Conservation (phyloP, 2,113 vertebrate genomes). For the Corythoichthys intestinalis region DNA sequence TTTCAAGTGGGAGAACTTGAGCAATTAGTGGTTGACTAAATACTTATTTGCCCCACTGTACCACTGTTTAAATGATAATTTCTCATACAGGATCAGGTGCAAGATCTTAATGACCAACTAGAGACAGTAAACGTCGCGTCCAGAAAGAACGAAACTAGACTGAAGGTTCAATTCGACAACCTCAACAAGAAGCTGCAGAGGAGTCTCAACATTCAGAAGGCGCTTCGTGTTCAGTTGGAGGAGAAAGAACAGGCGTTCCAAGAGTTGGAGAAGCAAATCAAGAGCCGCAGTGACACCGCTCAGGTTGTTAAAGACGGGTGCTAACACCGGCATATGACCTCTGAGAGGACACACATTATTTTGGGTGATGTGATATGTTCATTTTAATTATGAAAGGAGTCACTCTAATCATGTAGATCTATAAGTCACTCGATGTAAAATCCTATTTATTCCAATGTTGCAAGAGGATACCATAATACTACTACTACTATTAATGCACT, state of each 20-base stretch:
- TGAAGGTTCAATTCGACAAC: constrained; percentile 75
- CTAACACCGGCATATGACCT: not conserved
- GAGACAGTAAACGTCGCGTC: constrained; percentile 77
- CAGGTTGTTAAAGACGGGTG: constrained; percentile 73
- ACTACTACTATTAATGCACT: no score
- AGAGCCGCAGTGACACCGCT: constrained; percentile 75
- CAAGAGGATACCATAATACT: no score
- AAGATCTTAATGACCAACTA: constrained; percentile 83
- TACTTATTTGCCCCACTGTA: not conserved
- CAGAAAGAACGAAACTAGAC: constrained; percentile 73
- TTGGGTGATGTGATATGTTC: not conserved
- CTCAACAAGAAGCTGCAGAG: constrained; percentile 81
- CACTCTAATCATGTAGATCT: not conserved
- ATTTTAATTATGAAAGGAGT: not conserved
- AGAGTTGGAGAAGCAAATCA: constrained; percentile 81
- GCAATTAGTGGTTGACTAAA: no score
- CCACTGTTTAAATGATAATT: not conserved
- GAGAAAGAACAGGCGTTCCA: constrained; percentile 79
- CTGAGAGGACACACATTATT: not conserved
- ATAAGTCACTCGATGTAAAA: not conserved
- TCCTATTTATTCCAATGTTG: not conserved
- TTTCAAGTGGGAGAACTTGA: no score
- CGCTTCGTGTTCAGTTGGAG: constrained; percentile 78
- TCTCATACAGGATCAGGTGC: constrained; percentile 72
- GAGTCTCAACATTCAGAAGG: constrained; percentile 75